Base-by-base conservation (phyloP, 2,797 vertebrate genomes). In the Centropyge bicolor region DNA sequence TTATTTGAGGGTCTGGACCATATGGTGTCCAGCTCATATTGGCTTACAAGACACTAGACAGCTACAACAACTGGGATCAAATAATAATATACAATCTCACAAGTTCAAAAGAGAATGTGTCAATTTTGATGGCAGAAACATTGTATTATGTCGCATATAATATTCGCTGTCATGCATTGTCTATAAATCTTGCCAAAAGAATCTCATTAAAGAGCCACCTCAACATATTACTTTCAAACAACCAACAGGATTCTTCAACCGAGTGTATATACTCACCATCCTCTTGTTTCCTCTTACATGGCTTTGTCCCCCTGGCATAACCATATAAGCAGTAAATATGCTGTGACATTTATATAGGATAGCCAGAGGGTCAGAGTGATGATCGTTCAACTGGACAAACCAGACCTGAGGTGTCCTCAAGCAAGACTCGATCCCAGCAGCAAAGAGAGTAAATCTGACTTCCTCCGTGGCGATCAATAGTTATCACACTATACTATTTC, bases 381-480 rank as follows among this genome's bases (percentile, higher is more conserved):
- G 27, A 81, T 72, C 16, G 51, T 69, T 63, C 57, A 76, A 31
- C 62, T 66, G 71, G 65, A 80, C 60, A 64, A 80, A 74, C 36
- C 61, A 72, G 67, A 76, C 22, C 40, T 38, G 57, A 87, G 35
- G 45, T 49, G 48, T 81, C 81, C 57, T 56, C 57, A 16, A 70
- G 75, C 73, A 27, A 57, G 67, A 75, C 52, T 69, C 4, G 16
- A n/a, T 46, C 63, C 54, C 70, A 8, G 27, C 65, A 67, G 78
- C 49, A 10, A 6, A n/a, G 55, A 64, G 24, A 69, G 22, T 63
- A 69, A 56, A 78, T 85, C 55, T 56, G 36, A 77, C 43, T 67
- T 78, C 60, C 49, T 76, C 35, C 10, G 5, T 45, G 35, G 40
- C 17, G 10, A 86, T 89, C 86, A 62, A 81, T 88, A 82, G 80